Percentiles rank a stretch among this genome's conserved stretches.
Conservation (phyloP, 1,140 invertebrate species). For the Proales similis region DNA sequence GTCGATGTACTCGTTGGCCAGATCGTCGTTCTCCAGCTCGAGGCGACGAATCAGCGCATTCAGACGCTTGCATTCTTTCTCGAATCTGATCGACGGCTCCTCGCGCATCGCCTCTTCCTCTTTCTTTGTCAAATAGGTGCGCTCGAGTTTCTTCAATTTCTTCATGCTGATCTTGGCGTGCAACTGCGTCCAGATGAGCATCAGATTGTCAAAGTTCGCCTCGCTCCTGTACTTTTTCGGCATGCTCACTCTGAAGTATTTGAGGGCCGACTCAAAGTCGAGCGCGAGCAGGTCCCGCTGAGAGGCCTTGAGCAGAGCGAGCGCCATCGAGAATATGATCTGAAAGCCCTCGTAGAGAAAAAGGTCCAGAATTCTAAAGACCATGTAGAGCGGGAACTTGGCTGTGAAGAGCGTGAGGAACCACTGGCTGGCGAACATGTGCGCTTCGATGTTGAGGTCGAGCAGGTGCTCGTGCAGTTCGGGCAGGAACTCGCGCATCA, state of each 20-base stretch:
- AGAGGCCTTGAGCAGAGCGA: constrained; percentile 81
- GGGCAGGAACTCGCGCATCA: constrained; percentile 85
- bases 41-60: constrained; percentile 53
- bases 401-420: constrained; percentile 97
- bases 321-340: constrained; percentile 86
- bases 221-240: constrained; percentile 91
- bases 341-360: constrained; percentile 60
- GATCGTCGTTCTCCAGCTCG: constrained; percentile 62
- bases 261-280: constrained; percentile 89
- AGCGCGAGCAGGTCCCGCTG: constrained; percentile 83
- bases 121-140: constrained; percentile 64
- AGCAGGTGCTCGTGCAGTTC: constrained; percentile 82
- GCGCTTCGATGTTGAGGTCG: constrained; percentile 83
- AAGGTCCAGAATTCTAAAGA: constrained; percentile 92
- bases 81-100: constrained; percentile 10
- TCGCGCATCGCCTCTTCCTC: constrained; percentile 23
- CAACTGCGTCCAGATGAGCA: constrained; percentile 54
- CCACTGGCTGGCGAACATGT: constrained; percentile 99
- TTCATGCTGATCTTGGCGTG: constrained; percentile 57
- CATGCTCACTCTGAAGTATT: constrained; percentile 84
- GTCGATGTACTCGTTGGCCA: constrained; percentile 61
- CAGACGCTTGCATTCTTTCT: constrained; percentile 33
- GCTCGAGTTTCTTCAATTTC: constrained; percentile 88
- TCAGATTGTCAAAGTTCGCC: constrained; percentile 74
- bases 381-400: constrained; percentile 90